A percentile compares a stretch with the other conserved stretches of the same genome.
phyloP scores from a whole-genome alignment of 2,888 invertebrate genomes.

The Rhorus exstirpatorius region DNA sequence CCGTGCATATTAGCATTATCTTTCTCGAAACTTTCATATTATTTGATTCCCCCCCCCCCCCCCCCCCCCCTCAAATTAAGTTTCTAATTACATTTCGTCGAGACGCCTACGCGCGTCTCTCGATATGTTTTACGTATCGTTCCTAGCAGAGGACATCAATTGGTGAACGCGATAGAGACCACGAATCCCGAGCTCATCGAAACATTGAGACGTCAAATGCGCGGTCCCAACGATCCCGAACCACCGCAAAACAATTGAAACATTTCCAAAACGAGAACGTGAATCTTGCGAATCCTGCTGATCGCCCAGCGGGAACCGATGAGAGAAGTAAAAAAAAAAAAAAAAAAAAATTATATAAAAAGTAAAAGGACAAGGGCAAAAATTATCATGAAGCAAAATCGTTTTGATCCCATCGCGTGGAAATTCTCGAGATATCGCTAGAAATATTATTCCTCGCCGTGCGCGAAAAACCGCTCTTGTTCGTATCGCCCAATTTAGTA shows the following conservation, averaged over 20 bases:
- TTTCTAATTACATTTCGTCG: neutral
- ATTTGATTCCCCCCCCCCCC: too few relatives aligned
- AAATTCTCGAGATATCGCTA: slow-evolving; percentile 43
- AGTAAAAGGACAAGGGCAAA: neutral
- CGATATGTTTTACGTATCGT: slow-evolving; percentile 61
- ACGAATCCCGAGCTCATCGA: slow-evolving; percentile 94
- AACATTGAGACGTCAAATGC: slow-evolving; percentile 89
- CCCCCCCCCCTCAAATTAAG: too few relatives aligned
- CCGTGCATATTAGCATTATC: too few relatives aligned
- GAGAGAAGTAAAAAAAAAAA: slow-evolving; percentile 4
- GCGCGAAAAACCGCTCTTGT: slow-evolving; percentile 21
- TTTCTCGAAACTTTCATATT: too few relatives aligned
- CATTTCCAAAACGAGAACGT: too few relatives aligned
- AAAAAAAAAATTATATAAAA: neutral
- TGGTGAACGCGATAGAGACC: slow-evolving; percentile 93
- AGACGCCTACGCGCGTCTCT: neutral
- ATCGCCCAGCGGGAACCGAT: neutral
- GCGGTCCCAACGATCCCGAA: slow-evolving; percentile 81
- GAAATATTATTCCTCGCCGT: slow-evolving; percentile 28
- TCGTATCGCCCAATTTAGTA: slow-evolving; percentile 46
- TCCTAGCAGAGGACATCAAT: slow-evolving; percentile 91
- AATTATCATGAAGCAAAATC: slow-evolving; percentile 42
- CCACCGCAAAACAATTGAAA: slow-evolving; percentile 81
- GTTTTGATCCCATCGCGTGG: slow-evolving; percentile 27
- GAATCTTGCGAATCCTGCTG: slow-evolving; percentile 20